phyloP scores from a whole-genome alignment of 2,113 vertebrate genomes.

The Mesitornis unicolor region DNA sequence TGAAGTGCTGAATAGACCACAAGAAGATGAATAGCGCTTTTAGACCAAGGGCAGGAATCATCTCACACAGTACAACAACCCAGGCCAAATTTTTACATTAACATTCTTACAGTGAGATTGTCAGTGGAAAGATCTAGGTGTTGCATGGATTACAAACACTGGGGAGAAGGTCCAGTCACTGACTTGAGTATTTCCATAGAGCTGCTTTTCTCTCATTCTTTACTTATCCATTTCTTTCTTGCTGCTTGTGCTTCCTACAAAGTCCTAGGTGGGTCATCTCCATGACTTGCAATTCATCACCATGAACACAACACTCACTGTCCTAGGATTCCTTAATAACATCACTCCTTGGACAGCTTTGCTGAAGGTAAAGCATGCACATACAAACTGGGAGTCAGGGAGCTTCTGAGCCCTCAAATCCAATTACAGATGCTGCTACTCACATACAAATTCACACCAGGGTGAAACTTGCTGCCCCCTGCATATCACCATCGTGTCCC shows the following conservation, averaged over 20 bases:
- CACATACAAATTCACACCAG: neutral
- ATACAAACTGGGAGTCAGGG: neutral
- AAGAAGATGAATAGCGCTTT: neutral
- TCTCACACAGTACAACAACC: neutral
- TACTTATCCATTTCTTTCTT: neutral
- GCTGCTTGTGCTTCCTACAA: neutral
- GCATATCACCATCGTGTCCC: neutral
- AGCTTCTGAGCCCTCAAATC: neutral
- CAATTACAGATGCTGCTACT: neutral
- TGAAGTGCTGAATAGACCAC: neutral
- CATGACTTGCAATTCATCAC: neutral
- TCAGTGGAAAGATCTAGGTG: neutral
- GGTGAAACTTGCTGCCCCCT: neutral
- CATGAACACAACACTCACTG: neutral
- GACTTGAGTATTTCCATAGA: neutral
- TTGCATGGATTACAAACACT: neutral
- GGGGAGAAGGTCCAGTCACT: neutral
- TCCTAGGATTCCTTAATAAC: neutral
- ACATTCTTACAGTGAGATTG: fast-evolving
- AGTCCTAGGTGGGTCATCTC: neutral
- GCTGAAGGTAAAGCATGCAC: neutral
- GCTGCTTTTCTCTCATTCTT: neutral
- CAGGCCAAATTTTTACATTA: neutral
- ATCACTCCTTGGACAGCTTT: neutral
- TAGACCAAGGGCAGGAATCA: neutral